Conservation (phyloP, 2,797 vertebrate genomes). For the Trematomus bernacchii region DNA sequence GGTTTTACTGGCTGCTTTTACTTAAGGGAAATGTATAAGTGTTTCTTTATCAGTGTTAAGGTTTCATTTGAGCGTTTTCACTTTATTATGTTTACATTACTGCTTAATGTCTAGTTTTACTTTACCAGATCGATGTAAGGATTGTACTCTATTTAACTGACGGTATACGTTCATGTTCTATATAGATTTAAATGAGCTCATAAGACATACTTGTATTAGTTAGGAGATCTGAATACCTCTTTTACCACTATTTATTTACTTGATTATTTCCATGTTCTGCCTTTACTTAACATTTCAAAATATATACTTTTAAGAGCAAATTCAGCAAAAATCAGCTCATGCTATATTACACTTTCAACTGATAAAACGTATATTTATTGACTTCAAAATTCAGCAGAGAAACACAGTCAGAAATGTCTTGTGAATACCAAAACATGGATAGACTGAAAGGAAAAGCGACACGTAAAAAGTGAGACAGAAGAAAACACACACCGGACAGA, state of each 20-base stretch:
- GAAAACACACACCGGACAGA: not conserved
- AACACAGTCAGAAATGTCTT: not conserved
- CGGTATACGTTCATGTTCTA: too few species aligned
- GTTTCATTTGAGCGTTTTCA: not conserved
- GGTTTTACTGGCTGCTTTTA: not conserved
- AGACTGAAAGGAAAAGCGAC: not conserved
- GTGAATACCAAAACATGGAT: rapidly evolving
- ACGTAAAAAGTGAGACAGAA: not conserved
- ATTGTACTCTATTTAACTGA: too few species aligned
- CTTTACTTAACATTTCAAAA: not conserved
- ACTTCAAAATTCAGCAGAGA: too few species aligned
- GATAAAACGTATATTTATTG: too few species aligned
- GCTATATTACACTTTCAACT: not conserved
- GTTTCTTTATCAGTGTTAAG: not conserved
- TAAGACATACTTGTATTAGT: too few species aligned
- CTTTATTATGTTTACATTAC: too few species aligned
- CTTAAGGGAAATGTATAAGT: not conserved
- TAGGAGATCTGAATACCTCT: too few species aligned
- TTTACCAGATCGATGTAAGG: too few species aligned
- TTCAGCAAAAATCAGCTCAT: not conserved
- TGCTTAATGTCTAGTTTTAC: too few species aligned
- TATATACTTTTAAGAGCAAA: not conserved
- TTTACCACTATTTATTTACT: not conserved
- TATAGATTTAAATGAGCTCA: too few species aligned
- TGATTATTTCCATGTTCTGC: not conserved